phyloP scores from a whole-genome alignment of 2,113 vertebrate genomes.

The Ophthalmolycus amberensis region DNA sequence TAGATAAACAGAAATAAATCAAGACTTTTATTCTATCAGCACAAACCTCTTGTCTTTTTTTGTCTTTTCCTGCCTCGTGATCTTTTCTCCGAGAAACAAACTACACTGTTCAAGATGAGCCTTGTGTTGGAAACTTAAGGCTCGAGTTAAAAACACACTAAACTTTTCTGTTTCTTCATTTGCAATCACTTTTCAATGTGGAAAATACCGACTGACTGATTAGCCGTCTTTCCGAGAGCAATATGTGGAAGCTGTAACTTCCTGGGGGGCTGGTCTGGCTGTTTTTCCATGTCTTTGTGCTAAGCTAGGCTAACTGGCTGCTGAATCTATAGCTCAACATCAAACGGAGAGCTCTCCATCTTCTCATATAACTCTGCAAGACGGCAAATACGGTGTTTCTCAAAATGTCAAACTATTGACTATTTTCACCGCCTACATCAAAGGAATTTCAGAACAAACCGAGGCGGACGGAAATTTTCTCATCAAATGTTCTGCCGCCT shows the following conservation, averaged over 20 bases:
- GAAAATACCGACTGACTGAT: neutral
- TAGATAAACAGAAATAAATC: slow-evolving; percentile 86
- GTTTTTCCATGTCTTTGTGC: neutral
- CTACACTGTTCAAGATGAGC: no score
- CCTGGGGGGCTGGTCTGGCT: neutral
- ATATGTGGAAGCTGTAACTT: neutral
- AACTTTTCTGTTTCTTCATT: neutral
- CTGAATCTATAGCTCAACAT: neutral
- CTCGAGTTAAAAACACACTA: neutral
- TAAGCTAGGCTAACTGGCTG: neutral
- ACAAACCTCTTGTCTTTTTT: slow-evolving; percentile 56
- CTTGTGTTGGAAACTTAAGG: neutral
- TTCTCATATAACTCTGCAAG: neutral
- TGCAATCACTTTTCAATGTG: neutral
- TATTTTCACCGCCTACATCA: neutral
- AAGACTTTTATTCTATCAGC: slow-evolving; percentile 88
- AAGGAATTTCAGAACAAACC: neutral
- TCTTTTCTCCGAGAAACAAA: neutral
- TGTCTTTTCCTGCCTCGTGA: slow-evolving; percentile 8
- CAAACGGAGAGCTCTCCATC: neutral
- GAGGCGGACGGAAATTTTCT: neutral
- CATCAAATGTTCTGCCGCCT: neutral
- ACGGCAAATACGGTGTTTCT: neutral
- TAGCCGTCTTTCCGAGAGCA: neutral
- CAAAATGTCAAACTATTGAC: neutral